phyloP scores from a whole-genome alignment of 2,888 invertebrate genomes.

The Pseudococcus longispinus region DNA sequence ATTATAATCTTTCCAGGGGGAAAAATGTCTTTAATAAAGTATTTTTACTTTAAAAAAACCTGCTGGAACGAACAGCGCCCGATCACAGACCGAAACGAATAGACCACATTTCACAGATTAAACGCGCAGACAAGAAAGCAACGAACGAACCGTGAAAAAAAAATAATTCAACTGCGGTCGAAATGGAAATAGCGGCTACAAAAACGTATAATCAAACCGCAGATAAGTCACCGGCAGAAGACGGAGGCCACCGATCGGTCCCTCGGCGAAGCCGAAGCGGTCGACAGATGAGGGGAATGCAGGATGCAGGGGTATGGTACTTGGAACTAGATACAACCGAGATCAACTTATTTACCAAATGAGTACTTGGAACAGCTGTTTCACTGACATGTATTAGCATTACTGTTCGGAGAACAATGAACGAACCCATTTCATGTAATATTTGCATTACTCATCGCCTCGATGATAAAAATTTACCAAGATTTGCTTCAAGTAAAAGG shows the following conservation, averaged over 20 bases:
- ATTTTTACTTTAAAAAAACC: constrained; percentile 32
- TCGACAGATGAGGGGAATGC: too few relatives aligned
- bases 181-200: constrained; percentile 20
- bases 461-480: not conserved
- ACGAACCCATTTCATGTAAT: not conserved
- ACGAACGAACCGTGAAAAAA: constrained; percentile 54
- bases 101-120: constrained; percentile 53
- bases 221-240: constrained; percentile 23
- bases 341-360: not conserved
- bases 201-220: constrained; percentile 47
- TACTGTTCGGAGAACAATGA: not conserved
- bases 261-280: not conserved
- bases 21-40: constrained; percentile 24
- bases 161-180: constrained; percentile 47
- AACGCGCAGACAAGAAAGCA: constrained; percentile 49
- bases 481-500: not conserved
- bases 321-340: not conserved
- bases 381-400: not conserved
- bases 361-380: not conserved
- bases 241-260: constrained; percentile 12
- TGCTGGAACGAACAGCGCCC: constrained; percentile 53
- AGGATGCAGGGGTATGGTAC: not conserved
- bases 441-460: not conserved
- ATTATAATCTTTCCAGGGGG: not conserved
- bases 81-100: constrained; percentile 53